These are phyloP conservation scores for Eurosta solidaginis DNA, from an alignment of 1,140 invertebrate species.

Conservation along the genomic window DNA sequence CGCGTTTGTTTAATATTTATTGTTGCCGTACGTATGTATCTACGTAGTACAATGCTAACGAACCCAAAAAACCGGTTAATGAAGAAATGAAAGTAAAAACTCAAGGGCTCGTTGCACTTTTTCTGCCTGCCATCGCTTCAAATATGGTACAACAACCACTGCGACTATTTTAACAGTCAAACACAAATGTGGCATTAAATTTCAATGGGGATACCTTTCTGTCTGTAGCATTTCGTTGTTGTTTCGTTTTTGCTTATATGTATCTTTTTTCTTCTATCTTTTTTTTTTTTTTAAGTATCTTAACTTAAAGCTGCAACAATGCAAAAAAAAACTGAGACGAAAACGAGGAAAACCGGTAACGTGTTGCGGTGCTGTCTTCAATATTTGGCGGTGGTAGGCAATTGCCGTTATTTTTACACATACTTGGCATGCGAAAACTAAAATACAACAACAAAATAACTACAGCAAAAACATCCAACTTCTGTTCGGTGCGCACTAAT, in stretches of 20 bases:
- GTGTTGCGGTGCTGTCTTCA: not conserved
- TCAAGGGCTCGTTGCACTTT: slow-evolving; percentile 58
- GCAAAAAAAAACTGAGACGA: not conserved
- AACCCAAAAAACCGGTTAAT: slow-evolving; percentile 12
- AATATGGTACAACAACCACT: not conserved
- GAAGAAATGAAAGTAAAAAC: slow-evolving; percentile 57
- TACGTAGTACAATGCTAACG: slow-evolving; percentile 3
- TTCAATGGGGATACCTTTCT: not conserved
- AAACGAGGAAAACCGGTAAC: not conserved
- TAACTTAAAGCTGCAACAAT: not conserved
- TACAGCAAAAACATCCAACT: not conserved
- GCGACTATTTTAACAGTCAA: slow-evolving; percentile 39
- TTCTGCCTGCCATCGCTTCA: slow-evolving; percentile 30
- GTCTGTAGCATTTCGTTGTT: slow-evolving; percentile 33
- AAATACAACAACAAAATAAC: not conserved
- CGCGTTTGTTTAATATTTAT: not conserved
- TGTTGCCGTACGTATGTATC: not conserved
- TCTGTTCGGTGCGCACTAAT: slow-evolving; percentile 10
- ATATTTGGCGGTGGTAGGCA: not conserved
- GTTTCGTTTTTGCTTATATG: not conserved
- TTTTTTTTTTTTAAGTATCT: not conserved
- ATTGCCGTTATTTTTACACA: slow-evolving; percentile 17
- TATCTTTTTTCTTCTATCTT: not conserved
- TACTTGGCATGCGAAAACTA: not conserved
- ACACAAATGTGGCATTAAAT: slow-evolving; percentile 10